These are phyloP conservation scores for Adelges cooleyi DNA, from an alignment of 1,140 invertebrate genomes.

Conservation along the genomic window DNA sequence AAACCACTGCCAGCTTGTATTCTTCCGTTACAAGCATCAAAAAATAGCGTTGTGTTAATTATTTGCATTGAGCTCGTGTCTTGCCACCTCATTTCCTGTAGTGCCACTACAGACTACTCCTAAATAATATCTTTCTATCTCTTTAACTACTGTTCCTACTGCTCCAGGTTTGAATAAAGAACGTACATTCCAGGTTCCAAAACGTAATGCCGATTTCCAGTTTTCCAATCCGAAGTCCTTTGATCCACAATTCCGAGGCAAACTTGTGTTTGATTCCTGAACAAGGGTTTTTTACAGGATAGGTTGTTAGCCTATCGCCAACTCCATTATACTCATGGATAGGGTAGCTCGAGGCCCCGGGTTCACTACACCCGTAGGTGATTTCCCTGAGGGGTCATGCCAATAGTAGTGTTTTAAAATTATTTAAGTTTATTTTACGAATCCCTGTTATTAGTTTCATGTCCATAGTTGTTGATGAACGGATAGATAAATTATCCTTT, in stretches of 20 bases:
- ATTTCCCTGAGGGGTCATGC: too few species aligned
- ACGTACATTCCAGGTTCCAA: slow-evolving; percentile 30
- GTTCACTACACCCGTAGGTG: background rate
- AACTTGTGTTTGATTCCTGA: background rate
- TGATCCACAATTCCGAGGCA: background rate
- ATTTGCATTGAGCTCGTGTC: background rate
- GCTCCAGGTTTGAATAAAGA: slow-evolving; percentile 10
- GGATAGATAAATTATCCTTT: too few species aligned
- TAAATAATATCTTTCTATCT: background rate
- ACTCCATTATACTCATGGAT: background rate
- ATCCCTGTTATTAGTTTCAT: too few species aligned
- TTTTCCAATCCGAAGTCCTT: background rate
- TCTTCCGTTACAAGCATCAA: background rate
- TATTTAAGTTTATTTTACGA: too few species aligned
- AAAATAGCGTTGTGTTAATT: background rate
- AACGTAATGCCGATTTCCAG: background rate
- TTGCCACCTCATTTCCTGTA: too few species aligned
- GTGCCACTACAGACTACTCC: too few species aligned
- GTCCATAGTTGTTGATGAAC: too few species aligned
- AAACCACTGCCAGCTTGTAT: background rate
- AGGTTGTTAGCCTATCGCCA: background rate
- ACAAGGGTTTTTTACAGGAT: background rate
- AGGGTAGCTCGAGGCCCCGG: background rate
- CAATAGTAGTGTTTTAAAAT: too few species aligned
- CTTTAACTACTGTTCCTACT: background rate